phyloP scores from a whole-genome alignment of 1,140 invertebrate genomes.

The Solenopsis fugax region DNA sequence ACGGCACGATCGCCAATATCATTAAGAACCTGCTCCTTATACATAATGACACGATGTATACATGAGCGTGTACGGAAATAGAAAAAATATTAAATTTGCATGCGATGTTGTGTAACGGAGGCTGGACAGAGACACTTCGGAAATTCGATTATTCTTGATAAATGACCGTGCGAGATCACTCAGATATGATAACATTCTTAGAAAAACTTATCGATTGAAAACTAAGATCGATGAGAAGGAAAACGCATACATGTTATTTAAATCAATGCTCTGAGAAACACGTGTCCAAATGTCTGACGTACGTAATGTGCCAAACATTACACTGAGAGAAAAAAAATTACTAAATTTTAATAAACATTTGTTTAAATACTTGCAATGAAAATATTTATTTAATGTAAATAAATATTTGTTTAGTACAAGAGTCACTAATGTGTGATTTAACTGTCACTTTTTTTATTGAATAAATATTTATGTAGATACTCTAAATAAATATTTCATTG shows the following conservation, averaged over 20 bases:
- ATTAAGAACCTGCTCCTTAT: slow-evolving; percentile 30
- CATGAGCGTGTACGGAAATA: slow-evolving; percentile 13
- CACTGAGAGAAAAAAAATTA: too few relatives aligned
- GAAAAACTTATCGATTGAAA: slow-evolving; percentile 26
- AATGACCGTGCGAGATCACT: neutral
- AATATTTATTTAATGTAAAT: too few relatives aligned
- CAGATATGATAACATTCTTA: neutral
- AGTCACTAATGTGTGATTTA: too few relatives aligned
- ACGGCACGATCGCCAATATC: neutral
- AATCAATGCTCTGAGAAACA: neutral
- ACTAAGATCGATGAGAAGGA: neutral
- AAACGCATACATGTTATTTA: slow-evolving; percentile 4
- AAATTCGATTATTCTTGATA: slow-evolving; percentile 40
- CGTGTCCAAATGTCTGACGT: neutral
- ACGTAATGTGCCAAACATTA: neutral
- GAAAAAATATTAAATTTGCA: slow-evolving; percentile 24
- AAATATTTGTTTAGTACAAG: too few relatives aligned
- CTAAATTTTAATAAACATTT: too few relatives aligned
- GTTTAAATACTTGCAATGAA: too few relatives aligned
- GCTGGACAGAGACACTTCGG: slow-evolving; percentile 21
- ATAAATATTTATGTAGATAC: too few relatives aligned
- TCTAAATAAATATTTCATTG: too few relatives aligned
- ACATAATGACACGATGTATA: slow-evolving; percentile 21
- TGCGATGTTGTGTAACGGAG: slow-evolving; percentile 30
- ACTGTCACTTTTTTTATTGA: too few relatives aligned